These are phyloP conservation scores for Plotosus lineatus DNA, from an alignment of 2,113 vertebrate genomes.

Conservation along the genomic window DNA sequence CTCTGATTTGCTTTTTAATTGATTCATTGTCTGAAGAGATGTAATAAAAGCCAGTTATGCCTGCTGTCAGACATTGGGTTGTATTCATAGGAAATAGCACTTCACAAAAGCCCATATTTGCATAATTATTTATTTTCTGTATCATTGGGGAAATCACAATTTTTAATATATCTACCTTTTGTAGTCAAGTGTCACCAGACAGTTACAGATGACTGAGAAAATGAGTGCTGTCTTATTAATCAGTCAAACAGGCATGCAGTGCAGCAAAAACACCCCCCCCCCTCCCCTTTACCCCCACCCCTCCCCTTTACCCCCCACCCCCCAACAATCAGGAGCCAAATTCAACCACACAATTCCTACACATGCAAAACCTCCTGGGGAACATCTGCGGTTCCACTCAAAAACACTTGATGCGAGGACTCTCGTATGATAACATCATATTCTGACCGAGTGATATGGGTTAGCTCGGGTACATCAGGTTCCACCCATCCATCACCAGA, in stretches of 20 bases:
- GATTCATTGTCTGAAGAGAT: conserved; percentile 38
- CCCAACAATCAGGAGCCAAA: conserved; percentile 28
- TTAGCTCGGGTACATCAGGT: conserved; percentile 51
- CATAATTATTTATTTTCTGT: conserved; percentile 1
- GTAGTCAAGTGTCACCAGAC: conserved; percentile 46
- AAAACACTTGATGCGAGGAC: conserved; percentile 53
- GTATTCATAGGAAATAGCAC: not conserved
- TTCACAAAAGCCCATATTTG: conserved; percentile 4
- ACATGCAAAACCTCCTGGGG: conserved; percentile 58
- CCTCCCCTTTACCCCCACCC: too few relatives aligned
- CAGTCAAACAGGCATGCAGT: conserved; percentile 40
- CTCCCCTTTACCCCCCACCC: too few relatives aligned
- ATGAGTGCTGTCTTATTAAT: conserved; percentile 48
- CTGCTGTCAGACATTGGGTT: conserved; percentile 11
- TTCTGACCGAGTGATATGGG: conserved; percentile 52
- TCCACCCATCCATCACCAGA: conserved; percentile 53
- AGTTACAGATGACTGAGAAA: conserved; percentile 49
- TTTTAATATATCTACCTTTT: not conserved
- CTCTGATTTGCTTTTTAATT: conserved; percentile 50
- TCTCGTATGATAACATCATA: conserved; percentile 41
- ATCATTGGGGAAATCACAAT: not conserved
- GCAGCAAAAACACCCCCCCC: conserved; percentile 19
- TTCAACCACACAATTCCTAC: conserved; percentile 50
- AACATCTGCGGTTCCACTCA: conserved; percentile 54
- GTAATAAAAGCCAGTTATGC: conserved; percentile 3